Evolutionary conservation across 2,113 vertebrate species (phyloP), one percentile per base, ranked within the genome.

Genomic region (Anarhynchus alexandrinus): DNA sequence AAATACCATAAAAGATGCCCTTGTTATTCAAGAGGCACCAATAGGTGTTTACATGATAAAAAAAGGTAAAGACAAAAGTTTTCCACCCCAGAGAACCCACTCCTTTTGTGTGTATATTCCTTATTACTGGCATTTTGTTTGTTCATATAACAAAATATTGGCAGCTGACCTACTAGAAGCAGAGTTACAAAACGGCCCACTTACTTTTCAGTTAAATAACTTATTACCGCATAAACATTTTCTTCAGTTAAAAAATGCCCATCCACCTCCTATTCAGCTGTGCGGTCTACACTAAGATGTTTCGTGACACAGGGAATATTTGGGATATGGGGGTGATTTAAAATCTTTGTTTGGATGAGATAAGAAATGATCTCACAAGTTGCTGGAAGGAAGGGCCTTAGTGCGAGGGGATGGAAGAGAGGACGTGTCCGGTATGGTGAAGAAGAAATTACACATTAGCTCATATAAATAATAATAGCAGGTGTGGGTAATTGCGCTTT

Each of bases 381-480:
- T 76, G 40, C 70, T 1, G 14, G 49, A 61, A 94, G 79, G 40
- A 79, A 62, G n/a, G 16, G 40, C 40, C 43, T 85, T 85, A 80
- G 30, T 88, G 74, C 58, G 82, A 80, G 7, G 22, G 85, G 88
- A 95, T 29, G 49, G 80, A 95, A 49, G 34, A 77, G 74, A 73
- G 85, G 40, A 96, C 45, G 71, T 94, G 85, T 93, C 93, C 82
- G 58, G 87, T 91, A 19, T 96, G 62, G 81, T 82, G 93, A 96
- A 89, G 72, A 93, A 93, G 91, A 84, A 93, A 90, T 93, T 94
- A 65, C 29, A 29, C 70, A 43, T 95, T 82, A 96, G 84, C 94
- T 91, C 74, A 90, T 94, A 62, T 96, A 93, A 96, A 94, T 95
- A 95, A 96, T 84, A 96, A 96, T 93, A 93, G 87, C 84, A 97